phyloP scores from a whole-genome alignment of 1,140 invertebrate genomes.

The Nebria ingens region DNA sequence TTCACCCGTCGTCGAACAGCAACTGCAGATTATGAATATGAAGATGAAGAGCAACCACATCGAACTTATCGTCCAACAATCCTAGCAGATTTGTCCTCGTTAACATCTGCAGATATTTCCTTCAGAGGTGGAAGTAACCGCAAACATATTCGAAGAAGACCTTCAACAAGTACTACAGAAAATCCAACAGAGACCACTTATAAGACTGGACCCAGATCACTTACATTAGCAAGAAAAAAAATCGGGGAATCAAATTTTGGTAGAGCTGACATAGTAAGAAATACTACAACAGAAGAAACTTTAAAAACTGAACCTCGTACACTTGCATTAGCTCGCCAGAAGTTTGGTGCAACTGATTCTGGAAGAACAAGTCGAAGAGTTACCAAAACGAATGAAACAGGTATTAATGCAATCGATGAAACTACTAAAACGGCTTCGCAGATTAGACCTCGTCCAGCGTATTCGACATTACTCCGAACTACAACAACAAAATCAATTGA shows the following conservation, averaged over 20 bases:
- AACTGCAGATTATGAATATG: background rate
- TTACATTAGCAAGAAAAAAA: constrained; percentile 21
- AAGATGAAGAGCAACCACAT: constrained; percentile 8
- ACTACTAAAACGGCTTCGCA: too few relatives aligned
- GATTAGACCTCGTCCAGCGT: too few relatives aligned
- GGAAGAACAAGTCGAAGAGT: too few relatives aligned
- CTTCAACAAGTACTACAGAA: constrained; percentile 29
- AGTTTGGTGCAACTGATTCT: too few relatives aligned
- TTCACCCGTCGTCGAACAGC: constrained; percentile 8
- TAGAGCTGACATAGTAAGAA: too few relatives aligned
- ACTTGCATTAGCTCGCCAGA: too few relatives aligned
- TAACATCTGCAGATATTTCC: constrained; percentile 31
- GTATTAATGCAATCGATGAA: too few relatives aligned
- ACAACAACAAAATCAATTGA: too few relatives aligned
- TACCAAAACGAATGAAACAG: too few relatives aligned
- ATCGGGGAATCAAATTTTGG: constrained; percentile 13
- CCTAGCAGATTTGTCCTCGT: constrained; percentile 32
- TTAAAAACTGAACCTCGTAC: constrained; percentile 1
- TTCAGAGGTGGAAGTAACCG: constrained; percentile 14
- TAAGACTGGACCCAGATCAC: constrained; percentile 21
- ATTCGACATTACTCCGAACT: too few relatives aligned
- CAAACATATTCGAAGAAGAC: constrained; percentile 21
- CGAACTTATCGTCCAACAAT: constrained; percentile 23
- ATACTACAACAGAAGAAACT: too few relatives aligned
- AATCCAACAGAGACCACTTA: constrained; percentile 25